Evolutionary conservation across 2,888 invertebrate genomes (phyloP), one percentile per base, ranked within the genome.

Genomic region (Melinaea menophilus): DNA sequence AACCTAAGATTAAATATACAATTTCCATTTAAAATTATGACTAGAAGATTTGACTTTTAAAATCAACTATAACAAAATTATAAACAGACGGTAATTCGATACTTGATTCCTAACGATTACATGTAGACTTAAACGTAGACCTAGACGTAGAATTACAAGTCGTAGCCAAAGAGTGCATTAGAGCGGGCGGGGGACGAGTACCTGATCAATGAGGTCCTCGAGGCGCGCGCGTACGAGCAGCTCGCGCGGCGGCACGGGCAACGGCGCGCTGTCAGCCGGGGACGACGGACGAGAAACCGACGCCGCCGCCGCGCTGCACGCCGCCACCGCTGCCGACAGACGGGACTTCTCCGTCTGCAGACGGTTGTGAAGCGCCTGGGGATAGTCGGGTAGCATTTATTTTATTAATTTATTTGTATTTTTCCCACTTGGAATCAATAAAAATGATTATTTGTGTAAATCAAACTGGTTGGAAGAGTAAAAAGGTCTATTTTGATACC

Each of bases 131-230:
- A 41, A 5, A 22, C 22, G 22, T 22, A 41, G 7, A 41, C 7
- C 11, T 9, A 41, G 1, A 41, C 2, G 37, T 41, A 9, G 22
- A 22, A 22, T 22, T 41, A 1, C 3, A 9, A 9, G 9, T 11
- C 41, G 9, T 41, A 9, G 11, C 37, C 7, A 5, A 3, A 9
- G 41, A 9, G 3, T 9, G 1, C 9, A 9, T 9, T 11, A 41
- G 9, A 41, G 41, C 41, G 41, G 41, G 3, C 41, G 7, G 41
- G 41, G 9, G 7, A 9, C 2, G 9, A 41, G 41, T 41, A 97
- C 97, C 94, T 97, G 97, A 86, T 98, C 97, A 76, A 98, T 96
- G 75, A 97, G 93, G 89, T 98, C 97, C 85, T 98, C 97, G 0
- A 98, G 92, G 59, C 96, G 92, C 0, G 95, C 95, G 70, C 98